A percentile compares a stretch with the other conserved stretches of the same genome.
Conservation (phyloP, 2,888 invertebrate genomes). For the Epistrophe eligans region DNA sequence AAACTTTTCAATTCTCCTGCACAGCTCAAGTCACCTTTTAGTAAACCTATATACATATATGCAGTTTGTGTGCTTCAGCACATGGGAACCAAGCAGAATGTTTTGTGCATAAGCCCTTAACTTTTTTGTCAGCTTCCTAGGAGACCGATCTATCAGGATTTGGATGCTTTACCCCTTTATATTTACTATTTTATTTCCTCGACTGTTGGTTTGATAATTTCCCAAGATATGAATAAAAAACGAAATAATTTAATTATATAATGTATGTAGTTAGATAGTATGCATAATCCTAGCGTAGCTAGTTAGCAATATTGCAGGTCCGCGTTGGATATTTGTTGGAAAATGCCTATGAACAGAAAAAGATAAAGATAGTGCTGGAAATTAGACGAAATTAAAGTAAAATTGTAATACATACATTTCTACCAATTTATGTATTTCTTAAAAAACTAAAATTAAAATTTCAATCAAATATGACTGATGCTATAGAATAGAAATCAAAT, state of each 20-base stretch:
- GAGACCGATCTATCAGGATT: constrained; percentile 21
- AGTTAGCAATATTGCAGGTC: too few relatives aligned
- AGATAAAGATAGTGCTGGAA: too few relatives aligned
- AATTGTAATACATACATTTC: too few relatives aligned
- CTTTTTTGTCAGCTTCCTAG: constrained; percentile 47
- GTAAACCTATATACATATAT: neutral
- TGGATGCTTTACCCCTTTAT: neutral
- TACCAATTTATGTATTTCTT: too few relatives aligned
- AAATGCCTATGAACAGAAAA: too few relatives aligned
- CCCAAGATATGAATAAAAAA: constrained; percentile 22
- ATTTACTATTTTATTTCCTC: neutral
- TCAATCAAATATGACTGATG: too few relatives aligned
- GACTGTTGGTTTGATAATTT: constrained; percentile 39
- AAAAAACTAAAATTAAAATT: too few relatives aligned
- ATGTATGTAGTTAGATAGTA: neutral
- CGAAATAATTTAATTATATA: neutral
- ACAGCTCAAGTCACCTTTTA: constrained; percentile 14
- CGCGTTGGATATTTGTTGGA: too few relatives aligned
- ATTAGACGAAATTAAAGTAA: too few relatives aligned
- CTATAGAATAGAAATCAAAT: too few relatives aligned
- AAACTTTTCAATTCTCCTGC: constrained; percentile 12
- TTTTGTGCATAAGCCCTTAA: constrained; percentile 46
- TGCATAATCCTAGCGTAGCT: too few relatives aligned
- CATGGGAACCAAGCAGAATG: constrained; percentile 25
- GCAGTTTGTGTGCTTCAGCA: constrained; percentile 2